Conservation (phyloP, 2,113 vertebrate genomes). For the Bagarius yarrelli region DNA sequence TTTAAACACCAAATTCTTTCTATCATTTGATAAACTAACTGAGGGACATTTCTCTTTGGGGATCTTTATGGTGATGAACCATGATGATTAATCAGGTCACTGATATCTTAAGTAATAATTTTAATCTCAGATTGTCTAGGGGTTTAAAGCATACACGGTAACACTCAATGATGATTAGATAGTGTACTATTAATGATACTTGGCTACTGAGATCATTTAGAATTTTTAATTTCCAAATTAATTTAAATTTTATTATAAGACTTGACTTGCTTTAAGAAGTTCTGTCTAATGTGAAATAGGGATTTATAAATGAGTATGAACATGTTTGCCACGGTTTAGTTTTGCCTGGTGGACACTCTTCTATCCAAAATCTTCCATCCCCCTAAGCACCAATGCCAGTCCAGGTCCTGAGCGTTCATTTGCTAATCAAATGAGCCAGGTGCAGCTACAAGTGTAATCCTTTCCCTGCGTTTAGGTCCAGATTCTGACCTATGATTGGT, state of each 20-base stretch:
- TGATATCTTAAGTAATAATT: background rate
- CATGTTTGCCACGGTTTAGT: background rate
- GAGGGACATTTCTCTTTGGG: too few relatives aligned
- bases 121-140: background rate
- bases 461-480: slow-evolving; percentile 47
- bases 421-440: slow-evolving; percentile 72
- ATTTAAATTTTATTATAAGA: background rate
- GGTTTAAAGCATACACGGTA: background rate
- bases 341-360: background rate
- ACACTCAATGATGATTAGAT: background rate
- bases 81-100: background rate
- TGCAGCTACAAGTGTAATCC: slow-evolving; percentile 57
- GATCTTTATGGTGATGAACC: background rate
- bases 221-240: background rate
- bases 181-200: background rate
- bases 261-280: background rate
- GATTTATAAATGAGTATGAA: background rate
- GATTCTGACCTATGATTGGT: slow-evolving; percentile 52
- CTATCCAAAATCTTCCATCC: slow-evolving; percentile 2
- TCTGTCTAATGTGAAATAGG: background rate
- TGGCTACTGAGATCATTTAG: background rate
- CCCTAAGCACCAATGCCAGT: background rate
- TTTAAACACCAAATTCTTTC: slow-evolving; percentile 22
- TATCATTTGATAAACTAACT: background rate
- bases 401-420: slow-evolving; percentile 54